Evolutionary conservation across 2,888 invertebrate species (phyloP).

Genomic region (Ditylenchus weischeri): DNA sequence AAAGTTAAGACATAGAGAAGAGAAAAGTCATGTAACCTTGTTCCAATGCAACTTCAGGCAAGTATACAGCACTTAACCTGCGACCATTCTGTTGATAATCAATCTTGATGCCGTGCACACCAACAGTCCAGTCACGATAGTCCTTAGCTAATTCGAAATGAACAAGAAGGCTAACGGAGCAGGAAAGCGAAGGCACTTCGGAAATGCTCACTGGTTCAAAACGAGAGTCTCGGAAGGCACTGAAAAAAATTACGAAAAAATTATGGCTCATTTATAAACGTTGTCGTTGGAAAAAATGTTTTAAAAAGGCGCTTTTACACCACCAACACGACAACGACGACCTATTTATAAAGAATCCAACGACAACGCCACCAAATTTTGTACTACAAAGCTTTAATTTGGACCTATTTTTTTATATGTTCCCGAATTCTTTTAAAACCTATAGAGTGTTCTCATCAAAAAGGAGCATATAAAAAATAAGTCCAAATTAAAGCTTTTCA

Average conservation of each 20-base stretch:
- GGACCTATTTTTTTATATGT: no score
- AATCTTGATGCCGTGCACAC: constrained; percentile 91
- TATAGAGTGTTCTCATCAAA: no score
- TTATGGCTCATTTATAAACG: no score
- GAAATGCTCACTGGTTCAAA: constrained; percentile 90
- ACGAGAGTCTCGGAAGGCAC: constrained; percentile 93
- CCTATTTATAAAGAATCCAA: no score
- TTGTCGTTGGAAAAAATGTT: no score
- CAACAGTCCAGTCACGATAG: constrained; percentile 86
- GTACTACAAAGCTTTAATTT: no score
- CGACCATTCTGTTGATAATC: constrained; percentile 84
- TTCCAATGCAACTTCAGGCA: constrained; percentile 95
- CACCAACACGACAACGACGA: no score
- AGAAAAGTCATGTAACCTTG: constrained; percentile 71
- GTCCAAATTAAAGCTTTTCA: no score
- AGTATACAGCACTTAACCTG: constrained; percentile 86
- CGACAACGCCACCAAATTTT: no score
- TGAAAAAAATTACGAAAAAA: constrained; percentile 63
- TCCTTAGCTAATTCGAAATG: constrained; percentile 92
- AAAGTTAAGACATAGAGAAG: not conserved
- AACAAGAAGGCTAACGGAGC: constrained; percentile 78
- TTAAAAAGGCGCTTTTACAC: no score
- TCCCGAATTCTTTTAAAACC: no score
- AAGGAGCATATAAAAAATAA: no score
- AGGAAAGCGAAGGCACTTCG: constrained; percentile 74